These are phyloP conservation scores for Anolis sagrei DNA, from an alignment of 2,113 vertebrate species.

Conservation along the genomic window DNA sequence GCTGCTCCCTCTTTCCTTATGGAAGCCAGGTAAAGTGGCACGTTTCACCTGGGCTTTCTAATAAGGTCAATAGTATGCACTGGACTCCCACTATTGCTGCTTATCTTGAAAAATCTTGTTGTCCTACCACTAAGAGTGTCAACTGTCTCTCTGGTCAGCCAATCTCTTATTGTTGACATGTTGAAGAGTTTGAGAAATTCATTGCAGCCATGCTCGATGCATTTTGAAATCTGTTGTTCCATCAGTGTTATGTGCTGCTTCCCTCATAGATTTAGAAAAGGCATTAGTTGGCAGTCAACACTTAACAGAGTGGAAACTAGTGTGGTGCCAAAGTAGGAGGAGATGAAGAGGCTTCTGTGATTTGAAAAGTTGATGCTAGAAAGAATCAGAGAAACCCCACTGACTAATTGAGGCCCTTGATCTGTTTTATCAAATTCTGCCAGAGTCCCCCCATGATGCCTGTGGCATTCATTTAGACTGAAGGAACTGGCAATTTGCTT, in stretches of 20 bases:
- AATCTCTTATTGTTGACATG: not conserved
- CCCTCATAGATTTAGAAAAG: slow-evolving; percentile 14
- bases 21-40: too few species aligned
- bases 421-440: slow-evolving; percentile 48
- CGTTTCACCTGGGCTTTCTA: too few species aligned
- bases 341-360: not conserved
- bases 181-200: not conserved
- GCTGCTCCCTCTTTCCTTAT: too few species aligned
- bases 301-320: slow-evolving; percentile 17
- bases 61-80: too few species aligned
- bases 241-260: not conserved
- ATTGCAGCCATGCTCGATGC: fast-evolving
- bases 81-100: too few species aligned
- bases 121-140: not conserved
- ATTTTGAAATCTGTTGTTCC: not conserved
- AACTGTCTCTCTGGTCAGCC: not conserved
- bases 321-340: not conserved
- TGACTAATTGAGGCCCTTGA: slow-evolving; percentile 29
- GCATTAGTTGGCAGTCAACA: not conserved
- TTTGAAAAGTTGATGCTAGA: slow-evolving; percentile 29
- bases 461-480: slow-evolving; percentile 25
- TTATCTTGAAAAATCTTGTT: not conserved
- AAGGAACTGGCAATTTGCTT: slow-evolving; percentile 34
- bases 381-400: slow-evolving; percentile 31
- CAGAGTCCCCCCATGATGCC: not conserved